phyloP scores from a whole-genome alignment of 2,113 vertebrate species.

The Gasterosteus nipponicus region DNA sequence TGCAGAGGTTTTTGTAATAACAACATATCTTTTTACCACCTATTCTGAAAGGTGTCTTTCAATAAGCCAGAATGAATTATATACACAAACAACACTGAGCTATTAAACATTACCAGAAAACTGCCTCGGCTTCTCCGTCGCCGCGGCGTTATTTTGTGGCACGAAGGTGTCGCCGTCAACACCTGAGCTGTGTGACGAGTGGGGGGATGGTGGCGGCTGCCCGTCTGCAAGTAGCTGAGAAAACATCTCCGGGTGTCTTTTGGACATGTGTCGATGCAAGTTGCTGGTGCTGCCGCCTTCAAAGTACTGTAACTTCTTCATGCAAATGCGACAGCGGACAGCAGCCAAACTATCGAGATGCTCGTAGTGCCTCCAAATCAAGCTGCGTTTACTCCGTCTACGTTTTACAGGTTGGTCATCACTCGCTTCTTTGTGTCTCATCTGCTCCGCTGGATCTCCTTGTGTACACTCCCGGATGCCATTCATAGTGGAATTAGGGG shows the following conservation, averaged over 20 bases:
- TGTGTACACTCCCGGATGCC: conserved; percentile 41
- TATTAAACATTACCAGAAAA: conserved; percentile 41
- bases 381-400: conserved; percentile 52
- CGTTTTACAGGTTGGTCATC: background rate
- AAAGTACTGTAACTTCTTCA: conserved; percentile 69
- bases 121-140: background rate
- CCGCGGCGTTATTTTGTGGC: background rate
- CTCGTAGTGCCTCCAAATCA: conserved; percentile 75
- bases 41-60: background rate
- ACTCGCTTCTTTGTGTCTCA: background rate
- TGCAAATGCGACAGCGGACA: conserved; percentile 72
- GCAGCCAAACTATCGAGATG: conserved; percentile 56
- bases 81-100: background rate
- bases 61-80: background rate
- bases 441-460: conserved; percentile 28
- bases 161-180: background rate
- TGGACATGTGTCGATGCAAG: conserved; percentile 73
- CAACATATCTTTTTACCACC: background rate
- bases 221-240: conserved; percentile 25
- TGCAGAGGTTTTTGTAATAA: background rate
- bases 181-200: background rate
- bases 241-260: conserved; percentile 70
- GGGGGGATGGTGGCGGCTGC: background rate
- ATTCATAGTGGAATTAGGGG: conserved; percentile 23
- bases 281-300: conserved; percentile 72